These are phyloP conservation scores for Agrochola lychnidis DNA, from an alignment of 2,888 invertebrate genomes.

Conservation along the genomic window DNA sequence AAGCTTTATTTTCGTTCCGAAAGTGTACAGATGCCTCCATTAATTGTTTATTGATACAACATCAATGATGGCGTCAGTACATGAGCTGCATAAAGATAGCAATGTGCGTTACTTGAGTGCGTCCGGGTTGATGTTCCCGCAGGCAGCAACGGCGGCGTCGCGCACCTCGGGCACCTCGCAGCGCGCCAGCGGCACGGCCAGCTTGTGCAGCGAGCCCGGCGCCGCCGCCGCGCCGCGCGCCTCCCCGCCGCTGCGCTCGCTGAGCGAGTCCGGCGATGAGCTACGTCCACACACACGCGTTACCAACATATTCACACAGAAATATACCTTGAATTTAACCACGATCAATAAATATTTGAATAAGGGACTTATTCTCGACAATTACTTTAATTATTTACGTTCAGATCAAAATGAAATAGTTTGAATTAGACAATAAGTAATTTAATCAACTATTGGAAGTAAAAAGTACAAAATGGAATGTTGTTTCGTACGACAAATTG, in stretches of 20 bases:
- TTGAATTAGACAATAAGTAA: not conserved
- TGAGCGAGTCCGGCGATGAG: slow-evolving; percentile 97
- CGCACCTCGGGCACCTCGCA: slow-evolving; percentile 98
- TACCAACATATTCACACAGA: slow-evolving; percentile 11
- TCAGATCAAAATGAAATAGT: not conserved
- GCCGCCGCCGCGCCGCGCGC: slow-evolving; percentile 93
- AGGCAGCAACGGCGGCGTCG: slow-evolving; percentile 97
- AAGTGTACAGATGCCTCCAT: not conserved
- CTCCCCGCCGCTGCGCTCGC: slow-evolving; percentile 95
- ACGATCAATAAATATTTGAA: not conserved
- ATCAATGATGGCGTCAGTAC: no score
- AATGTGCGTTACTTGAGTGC: slow-evolving; percentile 96
- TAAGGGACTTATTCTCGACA: not conserved
- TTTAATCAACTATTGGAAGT: not conserved
- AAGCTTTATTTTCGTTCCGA: not conserved
- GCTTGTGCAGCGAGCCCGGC: slow-evolving; percentile 97
- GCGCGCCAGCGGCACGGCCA: slow-evolving; percentile 97
- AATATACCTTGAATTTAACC: slow-evolving; percentile 2
- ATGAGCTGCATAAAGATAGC: not conserved
- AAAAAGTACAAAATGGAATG: slow-evolving; percentile 4
- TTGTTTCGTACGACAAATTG: slow-evolving; percentile 1
- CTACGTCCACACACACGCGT: slow-evolving; percentile 83
- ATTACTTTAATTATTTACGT: not conserved
- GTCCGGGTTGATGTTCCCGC: slow-evolving; percentile 98
- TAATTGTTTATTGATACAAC: not conserved